phyloP scores from a whole-genome alignment of 2,797 vertebrate species.

The Falco columbarius region DNA sequence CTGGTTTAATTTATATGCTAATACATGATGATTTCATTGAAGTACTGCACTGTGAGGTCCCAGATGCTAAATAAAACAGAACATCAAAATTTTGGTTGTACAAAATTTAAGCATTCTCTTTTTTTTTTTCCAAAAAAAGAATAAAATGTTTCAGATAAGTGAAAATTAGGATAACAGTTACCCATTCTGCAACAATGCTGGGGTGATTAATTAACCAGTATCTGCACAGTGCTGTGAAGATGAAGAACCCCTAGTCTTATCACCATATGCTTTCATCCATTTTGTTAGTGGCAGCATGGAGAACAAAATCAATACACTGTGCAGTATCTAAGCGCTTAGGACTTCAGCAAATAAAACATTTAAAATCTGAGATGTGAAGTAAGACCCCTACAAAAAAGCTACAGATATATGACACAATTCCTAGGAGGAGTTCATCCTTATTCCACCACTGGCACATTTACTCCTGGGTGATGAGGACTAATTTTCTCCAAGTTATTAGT shows the following conservation, averaged over 20 bases:
- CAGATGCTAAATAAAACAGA: background rate
- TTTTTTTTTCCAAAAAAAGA: background rate
- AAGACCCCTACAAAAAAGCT: background rate
- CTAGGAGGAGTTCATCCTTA: background rate
- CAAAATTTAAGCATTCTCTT: background rate
- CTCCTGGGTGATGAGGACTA: background rate
- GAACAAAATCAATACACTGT: background rate
- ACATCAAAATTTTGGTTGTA: background rate
- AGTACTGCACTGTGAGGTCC: background rate
- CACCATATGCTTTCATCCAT: background rate
- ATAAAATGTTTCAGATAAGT: background rate
- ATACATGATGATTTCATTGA: background rate
- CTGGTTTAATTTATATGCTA: constrained; percentile 2
- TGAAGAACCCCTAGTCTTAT: background rate
- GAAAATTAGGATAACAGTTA: background rate
- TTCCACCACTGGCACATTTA: background rate
- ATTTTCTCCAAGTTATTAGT: background rate
- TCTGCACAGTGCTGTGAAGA: background rate
- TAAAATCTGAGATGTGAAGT: background rate
- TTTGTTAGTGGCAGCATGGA: background rate
- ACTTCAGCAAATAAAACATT: background rate
- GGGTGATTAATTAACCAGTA: background rate
- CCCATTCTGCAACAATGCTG: background rate
- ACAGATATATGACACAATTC: background rate
- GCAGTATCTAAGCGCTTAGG: background rate